Conservation (phyloP, 2,888 invertebrate species). For the Pandemis cinnamomeana region DNA sequence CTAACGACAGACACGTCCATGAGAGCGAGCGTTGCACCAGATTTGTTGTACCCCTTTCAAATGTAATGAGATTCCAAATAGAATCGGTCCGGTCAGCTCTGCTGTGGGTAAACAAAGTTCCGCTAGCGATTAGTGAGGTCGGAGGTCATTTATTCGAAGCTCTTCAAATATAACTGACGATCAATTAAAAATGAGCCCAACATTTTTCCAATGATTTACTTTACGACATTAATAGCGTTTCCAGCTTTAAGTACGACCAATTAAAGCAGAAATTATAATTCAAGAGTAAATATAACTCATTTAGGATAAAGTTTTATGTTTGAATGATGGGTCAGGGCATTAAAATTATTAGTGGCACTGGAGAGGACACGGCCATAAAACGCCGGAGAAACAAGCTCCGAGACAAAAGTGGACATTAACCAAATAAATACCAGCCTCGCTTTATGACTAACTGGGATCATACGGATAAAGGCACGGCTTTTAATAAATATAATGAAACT, state of each 20-base stretch:
- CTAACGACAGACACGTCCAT: slow-evolving; percentile 84
- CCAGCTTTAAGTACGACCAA: slow-evolving; percentile 7
- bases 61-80: slow-evolving; percentile 84
- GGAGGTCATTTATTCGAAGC: slow-evolving; percentile 58
- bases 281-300: slow-evolving; percentile 43
- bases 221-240: slow-evolving; percentile 1
- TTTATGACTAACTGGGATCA: slow-evolving; percentile 46
- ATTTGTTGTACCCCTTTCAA: slow-evolving; percentile 80
- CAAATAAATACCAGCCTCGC: slow-evolving; percentile 59
- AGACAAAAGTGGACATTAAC: slow-evolving; percentile 61
- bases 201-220: background rate
- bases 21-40: slow-evolving; percentile 81
- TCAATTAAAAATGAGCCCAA: background rate
- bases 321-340: slow-evolving; percentile 50
- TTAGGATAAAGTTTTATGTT: slow-evolving; percentile 45
- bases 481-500: background rate
- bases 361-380: slow-evolving; percentile 50
- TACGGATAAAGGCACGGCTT: slow-evolving; percentile 15
- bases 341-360: slow-evolving; percentile 55
- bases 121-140: slow-evolving; percentile 58
- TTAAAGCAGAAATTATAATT: slow-evolving; percentile 23
- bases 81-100: slow-evolving; percentile 65
- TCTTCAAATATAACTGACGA: background rate
- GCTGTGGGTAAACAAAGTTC: slow-evolving; percentile 81
- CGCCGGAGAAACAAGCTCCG: slow-evolving; percentile 50